phyloP scores from a whole-genome alignment of 2,113 vertebrate genomes.

The Colaptes auratus region DNA sequence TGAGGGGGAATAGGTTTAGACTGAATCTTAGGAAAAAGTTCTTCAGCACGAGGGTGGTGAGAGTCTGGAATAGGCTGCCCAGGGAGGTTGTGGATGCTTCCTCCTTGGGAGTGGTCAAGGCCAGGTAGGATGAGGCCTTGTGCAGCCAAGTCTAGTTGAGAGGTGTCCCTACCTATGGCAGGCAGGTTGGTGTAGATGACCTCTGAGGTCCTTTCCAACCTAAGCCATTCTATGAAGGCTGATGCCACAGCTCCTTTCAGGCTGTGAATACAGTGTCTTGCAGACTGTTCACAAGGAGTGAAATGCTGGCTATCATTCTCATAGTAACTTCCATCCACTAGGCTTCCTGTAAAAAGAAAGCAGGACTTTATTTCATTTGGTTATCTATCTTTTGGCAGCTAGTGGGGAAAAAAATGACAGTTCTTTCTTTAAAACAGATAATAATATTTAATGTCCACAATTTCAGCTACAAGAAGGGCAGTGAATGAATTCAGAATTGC shows the following conservation, averaged over 20 bases:
- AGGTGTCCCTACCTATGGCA: no score
- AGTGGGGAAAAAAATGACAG: not conserved
- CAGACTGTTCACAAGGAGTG: not conserved
- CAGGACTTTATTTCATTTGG: not conserved
- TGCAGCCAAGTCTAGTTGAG: no score
- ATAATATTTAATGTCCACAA: not conserved
- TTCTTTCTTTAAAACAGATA: not conserved
- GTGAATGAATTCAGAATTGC: not conserved
- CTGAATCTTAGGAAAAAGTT: no score
- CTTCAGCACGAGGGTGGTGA: no score
- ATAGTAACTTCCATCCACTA: not conserved
- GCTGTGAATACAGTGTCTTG: fast-evolving
- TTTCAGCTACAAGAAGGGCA: not conserved
- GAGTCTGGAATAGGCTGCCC: no score
- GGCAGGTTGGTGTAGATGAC: no score
- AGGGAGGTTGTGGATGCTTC: no score
- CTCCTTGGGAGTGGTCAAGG: no score
- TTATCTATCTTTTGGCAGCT: not conserved
- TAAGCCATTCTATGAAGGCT: no score
- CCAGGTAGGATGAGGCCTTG: no score
- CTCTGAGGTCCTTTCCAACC: no score
- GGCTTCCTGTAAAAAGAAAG: not conserved
- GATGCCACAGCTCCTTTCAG: not conserved
- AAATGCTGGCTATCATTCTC: not conserved
- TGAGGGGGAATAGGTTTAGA: no score